These are phyloP conservation scores for Axis porcinus DNA, from an alignment of 2,113 vertebrate species.

Conservation along the genomic window DNA sequence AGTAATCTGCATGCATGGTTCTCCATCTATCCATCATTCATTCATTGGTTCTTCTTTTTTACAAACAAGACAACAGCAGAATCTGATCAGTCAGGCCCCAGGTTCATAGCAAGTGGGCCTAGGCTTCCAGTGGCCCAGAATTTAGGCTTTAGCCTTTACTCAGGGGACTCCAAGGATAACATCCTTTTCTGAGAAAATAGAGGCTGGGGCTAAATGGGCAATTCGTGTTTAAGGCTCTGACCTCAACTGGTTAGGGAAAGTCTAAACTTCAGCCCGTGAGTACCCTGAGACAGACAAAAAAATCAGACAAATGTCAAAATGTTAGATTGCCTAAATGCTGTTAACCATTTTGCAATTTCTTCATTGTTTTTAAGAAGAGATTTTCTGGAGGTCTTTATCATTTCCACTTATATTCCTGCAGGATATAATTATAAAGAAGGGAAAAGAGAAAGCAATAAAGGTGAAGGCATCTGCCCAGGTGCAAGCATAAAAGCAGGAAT, in stretches of 20 bases:
- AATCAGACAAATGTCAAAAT: neutral
- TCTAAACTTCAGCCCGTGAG: neutral
- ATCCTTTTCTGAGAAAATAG: neutral
- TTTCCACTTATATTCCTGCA: neutral
- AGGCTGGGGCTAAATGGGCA: neutral
- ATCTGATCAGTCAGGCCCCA: neutral
- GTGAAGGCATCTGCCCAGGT: neutral
- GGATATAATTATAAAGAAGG: neutral
- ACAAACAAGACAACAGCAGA: neutral
- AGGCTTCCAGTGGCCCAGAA: neutral
- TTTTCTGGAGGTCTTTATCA: neutral
- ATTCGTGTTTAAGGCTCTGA: neutral
- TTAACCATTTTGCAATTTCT: neutral
- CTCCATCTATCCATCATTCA: neutral
- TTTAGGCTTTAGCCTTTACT: neutral
- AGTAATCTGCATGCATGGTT: neutral
- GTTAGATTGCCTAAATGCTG: neutral
- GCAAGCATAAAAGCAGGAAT: neutral
- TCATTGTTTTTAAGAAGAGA: neutral
- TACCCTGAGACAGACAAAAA: neutral
- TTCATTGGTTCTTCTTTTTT: neutral
- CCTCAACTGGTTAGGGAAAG: neutral
- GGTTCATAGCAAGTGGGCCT: neutral
- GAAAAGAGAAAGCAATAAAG: neutral
- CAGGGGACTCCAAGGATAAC: neutral